Conservation (phyloP, 2,797 vertebrate genomes). For the Hemibagrus guttatus region DNA sequence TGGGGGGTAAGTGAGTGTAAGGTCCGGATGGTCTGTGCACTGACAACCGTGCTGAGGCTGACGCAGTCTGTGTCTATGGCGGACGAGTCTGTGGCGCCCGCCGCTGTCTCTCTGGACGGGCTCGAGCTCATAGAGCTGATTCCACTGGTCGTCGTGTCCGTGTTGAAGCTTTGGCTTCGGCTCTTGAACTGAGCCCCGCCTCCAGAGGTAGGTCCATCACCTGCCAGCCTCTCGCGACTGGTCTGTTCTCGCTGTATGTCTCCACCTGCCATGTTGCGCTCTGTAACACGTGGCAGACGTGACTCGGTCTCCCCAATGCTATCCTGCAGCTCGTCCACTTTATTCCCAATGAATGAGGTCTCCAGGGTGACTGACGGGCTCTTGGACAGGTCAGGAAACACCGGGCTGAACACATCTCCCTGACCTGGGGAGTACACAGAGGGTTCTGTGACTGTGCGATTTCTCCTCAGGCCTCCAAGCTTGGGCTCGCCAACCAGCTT, state of each 20-base stretch:
- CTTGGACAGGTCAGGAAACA: slow-evolving; percentile 84
- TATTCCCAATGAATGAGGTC: slow-evolving; percentile 89
- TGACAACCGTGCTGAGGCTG: slow-evolving; percentile 96
- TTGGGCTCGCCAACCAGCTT: slow-evolving; percentile 79
- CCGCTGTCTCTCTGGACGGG: slow-evolving; percentile 89
- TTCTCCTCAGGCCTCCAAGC: slow-evolving; percentile 78
- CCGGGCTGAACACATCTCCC: slow-evolving; percentile 82
- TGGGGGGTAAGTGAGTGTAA: slow-evolving; percentile 83
- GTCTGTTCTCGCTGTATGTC: slow-evolving; percentile 82
- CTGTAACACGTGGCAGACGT: slow-evolving; percentile 77
- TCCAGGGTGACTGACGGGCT: slow-evolving; percentile 90
- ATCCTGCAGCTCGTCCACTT: slow-evolving; percentile 72
- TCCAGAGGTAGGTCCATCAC: slow-evolving; percentile 77
- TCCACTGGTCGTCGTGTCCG: slow-evolving; percentile 97
- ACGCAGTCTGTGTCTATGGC: slow-evolving; percentile 91
- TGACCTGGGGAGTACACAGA: slow-evolving; percentile 82
- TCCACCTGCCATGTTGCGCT: slow-evolving; percentile 71
- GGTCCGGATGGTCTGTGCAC: slow-evolving; percentile 90
- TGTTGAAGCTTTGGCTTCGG: slow-evolving; percentile 98
- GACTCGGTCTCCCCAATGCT: slow-evolving; percentile 77
- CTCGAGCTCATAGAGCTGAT: slow-evolving; percentile 99
- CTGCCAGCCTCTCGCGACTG: slow-evolving; percentile 88
- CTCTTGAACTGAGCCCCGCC: slow-evolving; percentile 92
- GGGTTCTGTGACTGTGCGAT: slow-evolving; percentile 92
- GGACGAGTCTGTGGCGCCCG: slow-evolving; percentile 81